phyloP scores from a whole-genome alignment of 2,113 vertebrate species.

The Corydoras maculifer region DNA sequence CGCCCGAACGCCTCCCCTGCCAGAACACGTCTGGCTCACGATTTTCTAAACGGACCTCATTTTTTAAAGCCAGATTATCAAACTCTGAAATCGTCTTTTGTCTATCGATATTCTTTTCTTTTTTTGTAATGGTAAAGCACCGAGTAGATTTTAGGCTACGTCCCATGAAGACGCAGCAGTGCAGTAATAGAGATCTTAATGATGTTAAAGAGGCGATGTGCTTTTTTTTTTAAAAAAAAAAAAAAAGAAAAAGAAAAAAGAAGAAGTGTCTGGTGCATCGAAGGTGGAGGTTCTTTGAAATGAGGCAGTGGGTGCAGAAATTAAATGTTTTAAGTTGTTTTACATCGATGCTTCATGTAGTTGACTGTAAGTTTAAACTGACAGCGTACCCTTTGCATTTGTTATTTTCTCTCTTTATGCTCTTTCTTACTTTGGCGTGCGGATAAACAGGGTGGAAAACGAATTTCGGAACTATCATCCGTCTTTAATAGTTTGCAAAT shows the following conservation, averaged over 20 bases:
- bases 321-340: slow-evolving; percentile 12
- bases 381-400: slow-evolving; percentile 49
- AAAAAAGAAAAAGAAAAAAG: slow-evolving; percentile 3
- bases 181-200: neutral
- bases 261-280: neutral
- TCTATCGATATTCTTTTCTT: neutral
- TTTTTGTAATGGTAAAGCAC: neutral
- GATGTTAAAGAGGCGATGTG: slow-evolving; percentile 3
- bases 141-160: neutral
- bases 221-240: slow-evolving; percentile 1
- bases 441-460: slow-evolving; percentile 57
- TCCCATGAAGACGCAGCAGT: neutral
- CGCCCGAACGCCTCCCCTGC: slow-evolving; percentile 43
- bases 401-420: slow-evolving; percentile 22
- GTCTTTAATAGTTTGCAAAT: neutral
- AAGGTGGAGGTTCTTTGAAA: neutral
- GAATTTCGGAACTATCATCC: neutral
- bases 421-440: slow-evolving; percentile 49
- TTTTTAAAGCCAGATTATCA: slow-evolving; percentile 45
- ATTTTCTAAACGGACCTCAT: slow-evolving; percentile 48
- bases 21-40: slow-evolving; percentile 29
- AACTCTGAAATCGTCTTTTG: slow-evolving; percentile 19
- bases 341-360: slow-evolving; percentile 40
- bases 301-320: neutral
- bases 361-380: slow-evolving; percentile 48